Percentiles rank a stretch among this genome's conserved stretches.
These are phyloP conservation scores for Lasioglossum marginatum DNA, from an alignment of 2,888 invertebrate genomes.

Conservation along the genomic window DNA sequence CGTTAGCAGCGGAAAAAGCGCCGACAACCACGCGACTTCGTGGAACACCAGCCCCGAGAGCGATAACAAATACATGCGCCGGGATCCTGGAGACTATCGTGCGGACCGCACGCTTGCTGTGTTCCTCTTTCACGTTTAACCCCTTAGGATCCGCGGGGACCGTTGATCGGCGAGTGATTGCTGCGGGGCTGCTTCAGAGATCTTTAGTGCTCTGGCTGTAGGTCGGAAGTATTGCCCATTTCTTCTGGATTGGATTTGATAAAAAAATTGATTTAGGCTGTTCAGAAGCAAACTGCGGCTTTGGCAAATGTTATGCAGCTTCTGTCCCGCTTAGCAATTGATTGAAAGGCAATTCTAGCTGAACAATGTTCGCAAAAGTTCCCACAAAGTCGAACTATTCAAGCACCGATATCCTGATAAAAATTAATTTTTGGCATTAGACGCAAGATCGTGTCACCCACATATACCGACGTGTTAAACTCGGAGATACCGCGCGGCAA, in stretches of 20 bases:
- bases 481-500: background rate
- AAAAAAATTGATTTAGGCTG: background rate
- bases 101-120: slow-evolving; percentile 5
- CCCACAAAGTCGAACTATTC: too few relatives aligned
- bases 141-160: slow-evolving; percentile 26
- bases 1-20: slow-evolving; percentile 9
- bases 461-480: background rate
- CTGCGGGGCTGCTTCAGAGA: background rate
- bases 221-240: too few relatives aligned
- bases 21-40: slow-evolving; percentile 8
- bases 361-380: too few relatives aligned
- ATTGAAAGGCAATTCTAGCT: too few relatives aligned
- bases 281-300: background rate
- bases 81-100: background rate
- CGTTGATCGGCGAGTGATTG: background rate
- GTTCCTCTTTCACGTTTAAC: slow-evolving; percentile 9
- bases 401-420: too few relatives aligned
- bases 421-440: too few relatives aligned
- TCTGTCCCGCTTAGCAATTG: too few relatives aligned
- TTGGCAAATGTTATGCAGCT: background rate
- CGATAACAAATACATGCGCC: slow-evolving; percentile 26
- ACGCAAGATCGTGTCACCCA: too few relatives aligned
- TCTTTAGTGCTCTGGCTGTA: background rate
- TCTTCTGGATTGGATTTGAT: background rate
- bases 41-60: slow-evolving; percentile 3